A percentile compares a stretch with the other conserved stretches of the same genome.
These are phyloP conservation scores for Trachelus troglodyta DNA, from an alignment of 2,888 invertebrate species.

Conservation along the genomic window DNA sequence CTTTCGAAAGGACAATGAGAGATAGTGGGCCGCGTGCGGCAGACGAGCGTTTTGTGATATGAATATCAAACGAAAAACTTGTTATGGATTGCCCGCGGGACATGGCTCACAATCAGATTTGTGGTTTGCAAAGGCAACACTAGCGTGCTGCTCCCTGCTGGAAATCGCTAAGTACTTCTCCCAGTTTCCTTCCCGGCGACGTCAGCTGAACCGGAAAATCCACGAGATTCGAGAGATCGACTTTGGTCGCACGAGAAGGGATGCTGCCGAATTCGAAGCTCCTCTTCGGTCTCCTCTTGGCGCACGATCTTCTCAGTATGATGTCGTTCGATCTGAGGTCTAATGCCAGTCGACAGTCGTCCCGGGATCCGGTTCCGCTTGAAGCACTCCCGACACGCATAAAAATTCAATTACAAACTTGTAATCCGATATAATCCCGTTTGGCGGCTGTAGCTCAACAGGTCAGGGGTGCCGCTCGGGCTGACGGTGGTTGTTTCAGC, in stretches of 20 bases:
- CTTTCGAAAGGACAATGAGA: no score
- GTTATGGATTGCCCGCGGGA: slow-evolving; percentile 21
- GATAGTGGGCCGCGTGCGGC: no score
- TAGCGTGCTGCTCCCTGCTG: no score
- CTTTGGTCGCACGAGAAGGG: neutral
- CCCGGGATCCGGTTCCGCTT: no score
- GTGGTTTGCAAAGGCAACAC: no score
- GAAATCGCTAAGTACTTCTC: neutral
- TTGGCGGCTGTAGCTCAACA: slow-evolving; percentile 55
- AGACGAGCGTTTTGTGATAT: slow-evolving; percentile 21
- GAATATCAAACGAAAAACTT: slow-evolving; percentile 23
- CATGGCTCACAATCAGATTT: no score
- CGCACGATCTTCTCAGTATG: no score
- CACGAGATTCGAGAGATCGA: neutral
- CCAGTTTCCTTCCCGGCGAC: slow-evolving; percentile 1
- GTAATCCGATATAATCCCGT: slow-evolving; percentile 58
- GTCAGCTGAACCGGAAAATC: neutral
- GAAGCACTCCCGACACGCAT: no score
- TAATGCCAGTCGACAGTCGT: no score
- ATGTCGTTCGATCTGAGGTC: no score
- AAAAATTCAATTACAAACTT: slow-evolving; percentile 58
- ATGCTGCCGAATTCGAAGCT: neutral
- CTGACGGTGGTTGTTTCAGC: slow-evolving; percentile 30
- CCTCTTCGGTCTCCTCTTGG: no score
- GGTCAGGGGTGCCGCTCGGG: slow-evolving; percentile 53